phyloP scores from a whole-genome alignment of 1,140 invertebrate genomes.

The Oscheius sp. region DNA sequence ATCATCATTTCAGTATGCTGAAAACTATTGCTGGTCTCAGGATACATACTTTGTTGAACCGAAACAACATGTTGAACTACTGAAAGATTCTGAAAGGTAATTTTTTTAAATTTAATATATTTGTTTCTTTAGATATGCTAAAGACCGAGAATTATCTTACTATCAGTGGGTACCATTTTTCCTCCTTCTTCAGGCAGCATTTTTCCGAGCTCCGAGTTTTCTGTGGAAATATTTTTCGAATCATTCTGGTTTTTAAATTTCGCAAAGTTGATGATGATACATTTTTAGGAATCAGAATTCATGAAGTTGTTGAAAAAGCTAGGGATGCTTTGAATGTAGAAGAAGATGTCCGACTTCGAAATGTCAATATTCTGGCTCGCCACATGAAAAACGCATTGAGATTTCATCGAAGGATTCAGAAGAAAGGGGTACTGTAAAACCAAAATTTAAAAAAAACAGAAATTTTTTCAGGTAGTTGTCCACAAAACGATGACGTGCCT shows the following conservation, averaged over 20 bases:
- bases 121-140: constrained; percentile 41
- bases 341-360: constrained; percentile 46
- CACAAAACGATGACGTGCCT: constrained; percentile 52
- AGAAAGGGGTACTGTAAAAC: constrained; percentile 30
- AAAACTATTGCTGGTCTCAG: constrained; percentile 60
- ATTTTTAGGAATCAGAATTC: constrained; percentile 38
- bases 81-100: constrained; percentile 43
- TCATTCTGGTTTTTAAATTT: constrained; percentile 48
- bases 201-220: constrained; percentile 62
- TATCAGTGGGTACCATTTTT: constrained; percentile 66
- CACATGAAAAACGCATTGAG: constrained; percentile 51
- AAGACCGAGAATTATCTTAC: constrained; percentile 54
- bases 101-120: constrained; percentile 9
- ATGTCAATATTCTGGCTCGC: constrained; percentile 47
- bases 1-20: constrained; percentile 52
- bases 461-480: constrained; percentile 37
- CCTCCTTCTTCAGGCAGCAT: constrained; percentile 62
- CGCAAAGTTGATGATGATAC: background rate
- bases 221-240: constrained; percentile 60
- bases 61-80: constrained; percentile 49
- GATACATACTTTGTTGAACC: constrained; percentile 58
- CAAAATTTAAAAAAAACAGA: background rate
- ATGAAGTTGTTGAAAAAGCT: constrained; percentile 56
- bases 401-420: constrained; percentile 47
- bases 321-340: constrained; percentile 51